Evolutionary conservation across 1,140 invertebrate species (phyloP).

Genomic region (Sminthurinus signatus): DNA sequence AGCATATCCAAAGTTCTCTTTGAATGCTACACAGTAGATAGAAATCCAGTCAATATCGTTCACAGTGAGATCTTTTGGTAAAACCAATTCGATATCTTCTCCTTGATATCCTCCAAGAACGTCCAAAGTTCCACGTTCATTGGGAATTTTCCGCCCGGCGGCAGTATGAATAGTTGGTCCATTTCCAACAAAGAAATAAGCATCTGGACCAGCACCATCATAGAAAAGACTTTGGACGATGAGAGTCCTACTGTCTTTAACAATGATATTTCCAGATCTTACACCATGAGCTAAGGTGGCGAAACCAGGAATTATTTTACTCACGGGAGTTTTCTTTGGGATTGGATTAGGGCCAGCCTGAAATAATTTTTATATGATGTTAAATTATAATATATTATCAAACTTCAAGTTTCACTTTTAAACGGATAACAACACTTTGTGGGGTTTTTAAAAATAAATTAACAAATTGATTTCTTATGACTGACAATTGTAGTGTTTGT

Average conservation of each 20-base stretch:
- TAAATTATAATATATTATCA: too few species aligned
- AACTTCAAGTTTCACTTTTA: too few species aligned
- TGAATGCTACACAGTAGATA: slow-evolving; percentile 32
- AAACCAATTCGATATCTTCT: slow-evolving; percentile 27
- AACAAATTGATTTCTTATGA: too few species aligned
- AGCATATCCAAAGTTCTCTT: slow-evolving; percentile 34
- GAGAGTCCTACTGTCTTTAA: slow-evolving; percentile 26
- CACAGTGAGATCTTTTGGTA: slow-evolving; percentile 26
- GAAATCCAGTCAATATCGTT: slow-evolving; percentile 36
- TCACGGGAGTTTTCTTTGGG: slow-evolving; percentile 42
- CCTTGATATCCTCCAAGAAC: slow-evolving; percentile 28
- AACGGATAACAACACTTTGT: too few species aligned
- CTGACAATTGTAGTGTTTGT: too few species aligned
- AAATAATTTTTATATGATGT: too few species aligned
- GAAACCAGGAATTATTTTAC: not conserved
- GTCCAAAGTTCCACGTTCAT: slow-evolving; percentile 27
- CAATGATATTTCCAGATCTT: slow-evolving; percentile 21
- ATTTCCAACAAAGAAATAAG: slow-evolving; percentile 34
- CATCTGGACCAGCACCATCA: slow-evolving; percentile 37
- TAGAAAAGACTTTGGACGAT: slow-evolving; percentile 28
- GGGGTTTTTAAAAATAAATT: too few species aligned
- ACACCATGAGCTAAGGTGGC: slow-evolving; percentile 30
- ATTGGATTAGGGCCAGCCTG: not conserved
- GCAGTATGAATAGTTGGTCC: slow-evolving; percentile 17
- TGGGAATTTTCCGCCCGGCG: slow-evolving; percentile 25